Evolutionary conservation across 2,888 invertebrate species (phyloP).

Genomic region (Eilema griseolum): DNA sequence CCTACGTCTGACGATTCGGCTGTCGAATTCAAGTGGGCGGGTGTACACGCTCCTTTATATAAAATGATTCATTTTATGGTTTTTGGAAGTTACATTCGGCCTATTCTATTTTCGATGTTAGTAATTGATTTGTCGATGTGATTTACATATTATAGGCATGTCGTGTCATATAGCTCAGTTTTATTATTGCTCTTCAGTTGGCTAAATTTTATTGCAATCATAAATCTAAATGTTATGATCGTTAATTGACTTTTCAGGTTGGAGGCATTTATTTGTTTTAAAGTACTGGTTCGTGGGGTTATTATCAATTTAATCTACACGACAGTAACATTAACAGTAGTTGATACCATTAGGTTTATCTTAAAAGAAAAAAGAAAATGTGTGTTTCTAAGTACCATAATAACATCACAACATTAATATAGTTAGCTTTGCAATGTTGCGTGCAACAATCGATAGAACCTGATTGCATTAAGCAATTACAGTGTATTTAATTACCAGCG

Average conservation of each 20-base stretch:
- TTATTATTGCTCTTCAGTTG: constrained; percentile 49
- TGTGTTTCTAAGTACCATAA: constrained; percentile 41
- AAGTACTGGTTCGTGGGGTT: constrained; percentile 19
- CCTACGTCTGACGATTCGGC: constrained; percentile 50
- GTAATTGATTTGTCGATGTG: constrained; percentile 61
- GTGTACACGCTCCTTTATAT: constrained; percentile 60
- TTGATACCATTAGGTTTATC: background rate
- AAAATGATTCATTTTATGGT: constrained; percentile 62
- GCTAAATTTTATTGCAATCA: constrained; percentile 46
- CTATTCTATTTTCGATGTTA: constrained; percentile 55
- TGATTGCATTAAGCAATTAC: constrained; percentile 84
- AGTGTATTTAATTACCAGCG: constrained; percentile 82
- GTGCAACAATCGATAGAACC: constrained; percentile 56
- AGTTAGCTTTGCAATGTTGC: constrained; percentile 48
- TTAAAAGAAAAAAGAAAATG: constrained; percentile 21
- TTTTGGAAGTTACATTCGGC: constrained; percentile 58
- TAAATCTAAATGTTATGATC: constrained; percentile 51
- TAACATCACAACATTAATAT: constrained; percentile 31
- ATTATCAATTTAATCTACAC: constrained; percentile 15
- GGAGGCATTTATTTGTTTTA: constrained; percentile 35
- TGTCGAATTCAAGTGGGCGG: constrained; percentile 56
- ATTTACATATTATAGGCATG: constrained; percentile 56
- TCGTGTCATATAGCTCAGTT: constrained; percentile 49
- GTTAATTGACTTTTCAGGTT: constrained; percentile 51
- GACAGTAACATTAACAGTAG: background rate